Conservation (phyloP, 2,888 invertebrate genomes). For the Scaptomyza polygonia region DNA sequence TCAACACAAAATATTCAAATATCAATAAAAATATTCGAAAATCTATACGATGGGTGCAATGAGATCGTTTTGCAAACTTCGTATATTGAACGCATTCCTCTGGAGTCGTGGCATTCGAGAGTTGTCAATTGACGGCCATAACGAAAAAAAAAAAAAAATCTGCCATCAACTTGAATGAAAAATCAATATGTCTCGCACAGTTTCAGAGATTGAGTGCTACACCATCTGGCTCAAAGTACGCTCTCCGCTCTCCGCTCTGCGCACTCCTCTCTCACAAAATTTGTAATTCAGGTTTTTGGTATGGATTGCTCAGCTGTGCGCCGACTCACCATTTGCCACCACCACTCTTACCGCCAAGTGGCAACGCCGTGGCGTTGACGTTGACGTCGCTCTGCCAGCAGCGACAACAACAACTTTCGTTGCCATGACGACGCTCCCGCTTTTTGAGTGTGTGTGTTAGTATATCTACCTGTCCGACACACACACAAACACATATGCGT, state of each 20-base stretch:
- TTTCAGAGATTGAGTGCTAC: slow-evolving; percentile 28
- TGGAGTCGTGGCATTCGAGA: neutral
- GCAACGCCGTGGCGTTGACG: slow-evolving; percentile 4
- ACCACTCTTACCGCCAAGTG: slow-evolving; percentile 39
- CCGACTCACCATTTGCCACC: slow-evolving; percentile 62
- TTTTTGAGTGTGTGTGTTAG: slow-evolving; percentile 36
- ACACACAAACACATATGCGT: slow-evolving; percentile 41
- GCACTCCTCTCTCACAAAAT: slow-evolving; percentile 15
- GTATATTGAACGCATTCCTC: slow-evolving; percentile 45
- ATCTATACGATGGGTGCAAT: slow-evolving; percentile 5
- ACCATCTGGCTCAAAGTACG: slow-evolving; percentile 38
- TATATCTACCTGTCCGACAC: slow-evolving; percentile 73
- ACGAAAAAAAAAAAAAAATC: slow-evolving; percentile 36
- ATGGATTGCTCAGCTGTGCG: slow-evolving; percentile 56
- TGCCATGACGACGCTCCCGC: slow-evolving; percentile 66
- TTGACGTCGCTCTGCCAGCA: slow-evolving; percentile 16
- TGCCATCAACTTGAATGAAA: slow-evolving; percentile 56
- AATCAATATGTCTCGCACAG: slow-evolving; percentile 68
- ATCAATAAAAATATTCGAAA: neutral
- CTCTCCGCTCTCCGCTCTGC: neutral
- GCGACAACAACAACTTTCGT: slow-evolving; percentile 34
- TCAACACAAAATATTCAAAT: no score
- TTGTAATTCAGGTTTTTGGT: slow-evolving; percentile 66
- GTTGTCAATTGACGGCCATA: slow-evolving; percentile 55
- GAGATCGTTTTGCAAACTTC: slow-evolving; percentile 7